Evolutionary conservation across 2,113 vertebrate genomes (phyloP), one percentile per base, ranked within the genome.

Genomic region (Cottus gobio): DNA sequence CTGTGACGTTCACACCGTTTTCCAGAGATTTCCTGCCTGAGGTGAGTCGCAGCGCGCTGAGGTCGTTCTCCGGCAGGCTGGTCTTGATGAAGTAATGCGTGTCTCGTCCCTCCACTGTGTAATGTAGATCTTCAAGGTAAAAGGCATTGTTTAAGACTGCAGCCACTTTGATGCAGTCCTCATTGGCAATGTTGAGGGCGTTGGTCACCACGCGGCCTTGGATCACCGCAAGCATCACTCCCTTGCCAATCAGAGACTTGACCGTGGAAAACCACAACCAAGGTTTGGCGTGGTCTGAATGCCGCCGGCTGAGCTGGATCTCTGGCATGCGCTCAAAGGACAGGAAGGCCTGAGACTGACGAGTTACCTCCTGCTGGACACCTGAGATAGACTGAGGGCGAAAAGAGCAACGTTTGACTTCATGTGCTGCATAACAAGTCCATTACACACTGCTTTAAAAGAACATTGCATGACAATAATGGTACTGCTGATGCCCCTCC

Each of bases 91-190:
- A 99, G 92, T 98, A 98, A 94, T 99, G 98, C 0, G 97, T 99
- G 93, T 99, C 98, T 31, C 96, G 96, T 31, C 98, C 97, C 90
- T 99, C 96, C 10, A 98, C 93, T 0, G 98, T 99, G 90, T 97
- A 99, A 91, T 99, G 98, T 57, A 99, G 94, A 88, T 98, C 96
- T 79, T 99, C 98, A 70, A 99, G 95, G 94, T 99, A 99, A 90
- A 98, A 98, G 83, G 98, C 98, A 0, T 97, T 97, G 90, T 99
- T 99, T 28, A 99, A 93, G 76, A 99, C 96, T 0, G 97, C 96
- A 0, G 98, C 98, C 90, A 99, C 97, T 93, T 99, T 99, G 90
- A 99, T 99, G 95, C 98, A 99, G 95, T 99, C 98, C 92, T 99
- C 98, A 8, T 97, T 99, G 58, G 98, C 98, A 22, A 99, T 97